These are phyloP conservation scores for Melanaphis sacchari DNA, from an alignment of 1,140 invertebrate genomes.

Conservation along the genomic window DNA sequence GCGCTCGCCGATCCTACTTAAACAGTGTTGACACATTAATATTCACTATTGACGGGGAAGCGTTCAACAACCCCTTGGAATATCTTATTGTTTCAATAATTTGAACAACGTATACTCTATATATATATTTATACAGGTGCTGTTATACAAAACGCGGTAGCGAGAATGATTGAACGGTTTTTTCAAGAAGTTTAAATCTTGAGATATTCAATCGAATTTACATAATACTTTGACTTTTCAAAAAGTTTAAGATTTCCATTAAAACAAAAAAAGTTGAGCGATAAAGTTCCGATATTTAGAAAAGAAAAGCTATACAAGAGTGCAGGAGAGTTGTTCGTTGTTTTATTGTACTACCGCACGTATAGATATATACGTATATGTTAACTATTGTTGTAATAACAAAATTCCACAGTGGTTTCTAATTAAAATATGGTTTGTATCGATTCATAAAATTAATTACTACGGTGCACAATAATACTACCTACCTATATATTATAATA, in stretches of 20 bases:
- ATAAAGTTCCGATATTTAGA: not conserved
- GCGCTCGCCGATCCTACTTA: too few relatives aligned
- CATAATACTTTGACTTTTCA: constrained; percentile 15
- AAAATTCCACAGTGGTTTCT: not conserved
- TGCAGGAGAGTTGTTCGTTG: not conserved
- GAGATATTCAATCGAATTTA: constrained; percentile 44
- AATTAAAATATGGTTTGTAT: constrained; percentile 17
- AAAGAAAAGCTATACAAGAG: not conserved
- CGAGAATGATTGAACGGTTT: constrained; percentile 23
- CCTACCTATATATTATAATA: not conserved
- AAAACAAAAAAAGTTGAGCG: not conserved
- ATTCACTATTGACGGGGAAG: not conserved
- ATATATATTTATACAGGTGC: not conserved
- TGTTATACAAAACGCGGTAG: not conserved
- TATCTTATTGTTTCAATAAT: constrained; percentile 15
- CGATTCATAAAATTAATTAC: not conserved
- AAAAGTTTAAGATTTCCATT: constrained; percentile 35
- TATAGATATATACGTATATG: not conserved
- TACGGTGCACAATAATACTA: not conserved
- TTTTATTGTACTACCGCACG: not conserved
- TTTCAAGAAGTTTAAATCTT: constrained; percentile 28
- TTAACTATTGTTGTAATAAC: not conserved
- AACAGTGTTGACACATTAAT: constrained; percentile 32
- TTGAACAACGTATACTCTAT: not conserved
- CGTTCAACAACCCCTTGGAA: not conserved